Percentiles rank a stretch among this genome's conserved stretches.
phyloP scores from a whole-genome alignment of 2,888 invertebrate species.

The Diarsia brunnea region DNA sequence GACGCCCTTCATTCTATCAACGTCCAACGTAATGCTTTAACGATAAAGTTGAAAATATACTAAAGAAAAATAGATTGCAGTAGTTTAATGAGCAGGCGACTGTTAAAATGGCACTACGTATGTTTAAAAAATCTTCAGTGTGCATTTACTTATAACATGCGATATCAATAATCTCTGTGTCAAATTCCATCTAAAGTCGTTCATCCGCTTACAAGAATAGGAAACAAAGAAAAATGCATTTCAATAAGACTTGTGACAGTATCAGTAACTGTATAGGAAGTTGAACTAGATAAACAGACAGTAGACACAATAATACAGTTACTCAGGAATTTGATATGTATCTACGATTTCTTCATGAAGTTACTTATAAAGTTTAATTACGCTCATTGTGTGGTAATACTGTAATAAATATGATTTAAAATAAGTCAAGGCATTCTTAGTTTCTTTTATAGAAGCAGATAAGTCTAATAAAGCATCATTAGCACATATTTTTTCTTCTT shows the following conservation, averaged over 20 bases:
- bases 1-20: too few species aligned
- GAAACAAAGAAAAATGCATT: neutral
- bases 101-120: neutral
- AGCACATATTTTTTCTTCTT: slow-evolving; percentile 10
- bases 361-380: slow-evolving; percentile 24
- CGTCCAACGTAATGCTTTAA: too few species aligned
- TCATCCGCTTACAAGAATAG: neutral
- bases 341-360: slow-evolving; percentile 21
- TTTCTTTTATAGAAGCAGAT: slow-evolving; percentile 2
- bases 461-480: slow-evolving; percentile 16
- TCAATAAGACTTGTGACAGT: neutral
- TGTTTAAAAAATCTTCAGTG: neutral
- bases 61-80: too few species aligned
- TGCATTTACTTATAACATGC: too few species aligned
- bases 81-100: too few species aligned
- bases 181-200: neutral
- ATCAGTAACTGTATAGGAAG: neutral
- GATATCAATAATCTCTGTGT: neutral
- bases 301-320: slow-evolving; percentile 17
- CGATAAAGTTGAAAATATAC: too few species aligned
- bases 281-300: neutral
- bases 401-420: slow-evolving; percentile 36
- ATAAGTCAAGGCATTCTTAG: slow-evolving; percentile 15
- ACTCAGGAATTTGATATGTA: slow-evolving; percentile 15
- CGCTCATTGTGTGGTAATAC: slow-evolving; percentile 41